Conservation (phyloP, 2,888 invertebrate genomes). For the Smittia aterrima region DNA sequence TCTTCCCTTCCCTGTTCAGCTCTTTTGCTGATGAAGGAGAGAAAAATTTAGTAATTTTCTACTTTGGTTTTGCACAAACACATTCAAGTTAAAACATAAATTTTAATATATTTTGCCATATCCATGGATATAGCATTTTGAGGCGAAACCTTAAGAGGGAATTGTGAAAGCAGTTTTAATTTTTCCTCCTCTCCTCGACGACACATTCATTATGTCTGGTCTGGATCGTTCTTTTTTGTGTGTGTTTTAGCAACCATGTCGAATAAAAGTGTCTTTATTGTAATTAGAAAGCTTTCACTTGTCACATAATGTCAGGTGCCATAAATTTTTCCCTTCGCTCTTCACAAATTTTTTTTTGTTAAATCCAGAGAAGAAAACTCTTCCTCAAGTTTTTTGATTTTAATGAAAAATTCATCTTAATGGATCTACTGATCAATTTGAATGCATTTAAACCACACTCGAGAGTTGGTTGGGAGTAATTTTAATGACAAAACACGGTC, state of each 20-base stretch:
- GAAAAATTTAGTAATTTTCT: conserved; percentile 21
- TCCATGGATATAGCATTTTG: conserved; percentile 35
- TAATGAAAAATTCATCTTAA: conserved; percentile 19
- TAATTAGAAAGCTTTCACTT: conserved; percentile 42
- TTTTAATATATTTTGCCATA: conserved; percentile 41
- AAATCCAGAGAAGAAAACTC: too few species aligned
- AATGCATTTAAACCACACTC: conserved; percentile 28
- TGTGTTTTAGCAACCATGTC: conserved; percentile 35
- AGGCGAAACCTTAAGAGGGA: conserved; percentile 37
- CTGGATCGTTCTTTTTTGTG: conserved; percentile 20
- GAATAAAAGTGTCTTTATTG: conserved; percentile 38
- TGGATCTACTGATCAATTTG: conserved; percentile 37
- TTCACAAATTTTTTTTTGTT: neutral
- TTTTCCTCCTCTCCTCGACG: conserved; percentile 33
- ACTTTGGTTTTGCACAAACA: conserved; percentile 38
- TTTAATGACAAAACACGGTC: conserved; percentile 40
- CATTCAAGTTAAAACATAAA: conserved; percentile 38
- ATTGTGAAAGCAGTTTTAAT: conserved; percentile 42
- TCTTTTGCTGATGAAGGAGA: neutral
- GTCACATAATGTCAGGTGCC: conserved; percentile 41
- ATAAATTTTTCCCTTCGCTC: neutral
- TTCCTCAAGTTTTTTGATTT: too few species aligned
- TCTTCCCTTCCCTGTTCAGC: neutral
- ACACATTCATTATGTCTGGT: conserved; percentile 41
- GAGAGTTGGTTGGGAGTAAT: conserved; percentile 2